Conservation (phyloP, 2,797 vertebrate genomes). For the Sebastes minor region DNA sequence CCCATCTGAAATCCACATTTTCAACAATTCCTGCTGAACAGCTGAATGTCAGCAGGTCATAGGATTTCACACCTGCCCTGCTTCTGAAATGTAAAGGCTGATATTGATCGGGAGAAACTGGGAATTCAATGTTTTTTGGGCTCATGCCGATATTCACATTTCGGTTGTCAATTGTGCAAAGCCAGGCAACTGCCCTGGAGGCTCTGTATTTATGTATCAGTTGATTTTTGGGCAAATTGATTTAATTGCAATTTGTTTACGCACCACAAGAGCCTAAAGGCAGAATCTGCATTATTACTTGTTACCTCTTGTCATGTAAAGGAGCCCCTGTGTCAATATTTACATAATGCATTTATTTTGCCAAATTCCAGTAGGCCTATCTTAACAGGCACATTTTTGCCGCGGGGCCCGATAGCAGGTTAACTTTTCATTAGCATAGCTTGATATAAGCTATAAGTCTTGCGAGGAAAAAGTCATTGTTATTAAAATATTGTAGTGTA, state of each 20-base stretch:
- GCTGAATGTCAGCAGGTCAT: conserved; percentile 39
- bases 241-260: not conserved
- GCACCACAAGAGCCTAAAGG: not conserved
- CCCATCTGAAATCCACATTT: conserved; percentile 10
- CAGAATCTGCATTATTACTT: not conserved
- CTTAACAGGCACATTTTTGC: not conserved
- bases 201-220: not conserved
- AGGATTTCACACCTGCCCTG: conserved; percentile 15
- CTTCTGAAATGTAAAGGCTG: conserved; percentile 11
- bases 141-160: conserved; percentile 26
- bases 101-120: conserved; percentile 38
- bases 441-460: not conserved
- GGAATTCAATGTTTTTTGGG: conserved; percentile 27
- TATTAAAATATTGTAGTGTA: not conserved
- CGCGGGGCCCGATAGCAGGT: not conserved
- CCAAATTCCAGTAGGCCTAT: not conserved
- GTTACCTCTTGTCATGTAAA: not conserved
- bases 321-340: not conserved
- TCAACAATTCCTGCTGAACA: not conserved
- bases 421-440: not conserved
- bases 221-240: not conserved
- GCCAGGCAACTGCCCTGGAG: not conserved
- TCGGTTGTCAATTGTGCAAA: not conserved
- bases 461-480: not conserved
- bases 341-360: not conserved